Conservation (phyloP, 2,888 invertebrate species). For the Octodonta nipae region DNA sequence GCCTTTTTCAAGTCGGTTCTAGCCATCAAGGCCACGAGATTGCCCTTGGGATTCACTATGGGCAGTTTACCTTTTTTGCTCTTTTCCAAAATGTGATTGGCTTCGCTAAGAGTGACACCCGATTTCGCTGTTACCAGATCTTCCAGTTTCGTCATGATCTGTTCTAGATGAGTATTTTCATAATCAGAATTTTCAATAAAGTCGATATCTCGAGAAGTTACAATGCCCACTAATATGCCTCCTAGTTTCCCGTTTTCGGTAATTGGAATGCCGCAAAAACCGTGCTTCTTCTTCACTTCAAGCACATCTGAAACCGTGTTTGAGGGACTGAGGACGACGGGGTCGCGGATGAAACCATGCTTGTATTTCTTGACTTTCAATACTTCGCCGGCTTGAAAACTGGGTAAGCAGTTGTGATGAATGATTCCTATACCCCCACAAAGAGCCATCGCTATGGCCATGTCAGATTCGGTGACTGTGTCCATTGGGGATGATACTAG, state of each 20-base stretch:
- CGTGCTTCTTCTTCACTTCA: conserved; percentile 73
- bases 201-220: conserved; percentile 91
- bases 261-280: conserved; percentile 93
- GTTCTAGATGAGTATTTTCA: conserved; percentile 50
- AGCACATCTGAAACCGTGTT: conserved; percentile 82
- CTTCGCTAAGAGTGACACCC: conserved; percentile 81
- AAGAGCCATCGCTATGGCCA: conserved; percentile 98
- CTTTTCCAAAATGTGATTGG: conserved; percentile 86
- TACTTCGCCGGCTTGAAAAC: conserved; percentile 91
- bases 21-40: conserved; percentile 89
- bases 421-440: conserved; percentile 96
- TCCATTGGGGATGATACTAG: conserved; percentile 98
- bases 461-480: conserved; percentile 96
- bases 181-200: conserved; percentile 43
- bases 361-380: conserved; percentile 97
- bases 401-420: conserved; percentile 89
- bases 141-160: conserved; percentile 75
- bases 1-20: conserved; percentile 96
- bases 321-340: conserved; percentile 82
- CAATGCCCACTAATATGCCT: conserved; percentile 85
- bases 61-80: conserved; percentile 92
- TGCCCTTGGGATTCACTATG: conserved; percentile 69
- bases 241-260: conserved; percentile 90
- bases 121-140: conserved; percentile 81
- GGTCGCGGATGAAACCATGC: conserved; percentile 96